Base-by-base conservation (phyloP, 2,113 vertebrate genomes). In the Hemiscyllium ocellatum region DNA sequence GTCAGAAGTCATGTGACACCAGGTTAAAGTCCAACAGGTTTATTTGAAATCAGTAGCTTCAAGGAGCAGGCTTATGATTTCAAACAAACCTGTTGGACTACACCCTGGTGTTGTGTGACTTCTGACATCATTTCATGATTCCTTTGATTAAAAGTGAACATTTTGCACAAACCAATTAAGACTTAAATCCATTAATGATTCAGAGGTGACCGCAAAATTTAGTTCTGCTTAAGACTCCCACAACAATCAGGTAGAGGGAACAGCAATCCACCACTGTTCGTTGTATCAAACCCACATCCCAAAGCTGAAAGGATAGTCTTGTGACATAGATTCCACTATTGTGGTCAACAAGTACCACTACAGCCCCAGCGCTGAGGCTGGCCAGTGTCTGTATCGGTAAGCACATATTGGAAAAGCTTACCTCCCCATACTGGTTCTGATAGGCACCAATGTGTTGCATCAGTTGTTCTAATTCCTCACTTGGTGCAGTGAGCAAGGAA, bases 381-480 rank as follows among this genome's bases (percentile, higher is more conserved):
- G 6, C 13, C 26, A 90, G 87, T 19, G 33, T 5, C 29, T 61
- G 3, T 56, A 19, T 93, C 61, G 1, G n/a, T 33, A 65, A 19
- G 4, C 17, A 65, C 3, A 7, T 61, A 33, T n/a, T 33, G 19
- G 13, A 19, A 33, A 29, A 61, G 4, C 97, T 97, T 95, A 98
- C 97, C 0, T 97, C 96, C 0, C 96, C 96, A 19, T 97, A 96
- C 69, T 97, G 96, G 22, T 95, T 85, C 50, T 96, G 6, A 96
- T 97, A 96, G 3, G 96, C 97, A 24, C 97, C 97, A 22, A 97
- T 29, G 0, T 86, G 42, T 80, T 97, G 6, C 5, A 97, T 50
- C 91, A 98, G 85, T 76, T 24, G 72, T 8, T 1, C 19, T 0
- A 97, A 0, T 96, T 97, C 97, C 47, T 97, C 22, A 91, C 96